These are phyloP conservation scores for Trichonephila clavata DNA, from an alignment of 1,140 invertebrate species.

Conservation along the genomic window DNA sequence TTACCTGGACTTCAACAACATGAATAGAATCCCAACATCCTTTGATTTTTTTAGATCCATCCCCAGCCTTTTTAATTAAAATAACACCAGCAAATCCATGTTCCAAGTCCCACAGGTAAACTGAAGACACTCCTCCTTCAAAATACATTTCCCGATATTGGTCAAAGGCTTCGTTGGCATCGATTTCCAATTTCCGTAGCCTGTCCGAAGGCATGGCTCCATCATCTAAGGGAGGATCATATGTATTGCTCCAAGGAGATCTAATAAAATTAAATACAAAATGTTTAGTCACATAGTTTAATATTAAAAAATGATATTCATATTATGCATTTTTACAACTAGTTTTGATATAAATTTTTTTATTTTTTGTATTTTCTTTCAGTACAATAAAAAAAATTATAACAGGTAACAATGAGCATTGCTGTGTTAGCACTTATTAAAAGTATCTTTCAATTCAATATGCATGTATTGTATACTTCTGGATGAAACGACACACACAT, in stretches of 20 bases:
- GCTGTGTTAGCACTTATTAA: too few relatives aligned
- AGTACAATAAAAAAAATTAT: too few relatives aligned
- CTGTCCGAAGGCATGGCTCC: constrained; percentile 98
- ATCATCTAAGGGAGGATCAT: constrained; percentile 98
- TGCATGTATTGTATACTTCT: too few relatives aligned
- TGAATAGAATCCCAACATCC: constrained; percentile 99
- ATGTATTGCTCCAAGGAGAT: constrained; percentile 99
- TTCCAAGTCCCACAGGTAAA: constrained; percentile 99
- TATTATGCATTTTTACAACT: too few relatives aligned
- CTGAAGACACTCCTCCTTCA: constrained; percentile 99
- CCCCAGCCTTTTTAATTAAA: constrained; percentile 97
- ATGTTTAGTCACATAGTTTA: too few relatives aligned
- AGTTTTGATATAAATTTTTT: too few relatives aligned
- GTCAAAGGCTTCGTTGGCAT: constrained; percentile 99
- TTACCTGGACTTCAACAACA: constrained; percentile 96
- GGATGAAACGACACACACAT: too few relatives aligned
- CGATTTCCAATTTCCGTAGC: constrained; percentile 96
- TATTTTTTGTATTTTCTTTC: too few relatives aligned
- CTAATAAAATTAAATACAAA: constrained; percentile 81
- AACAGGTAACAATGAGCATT: too few relatives aligned
- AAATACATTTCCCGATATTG: constrained; percentile 99
- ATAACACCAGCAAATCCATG: constrained; percentile 99
- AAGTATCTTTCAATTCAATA: too few relatives aligned
- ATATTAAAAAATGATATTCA: too few relatives aligned
- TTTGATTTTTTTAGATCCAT: constrained; percentile 98